Percentiles rank a stretch among this genome's conserved stretches.
Evolutionary conservation across 2,113 vertebrate genomes (phyloP).

Genomic region (Tetrax tetrax): DNA sequence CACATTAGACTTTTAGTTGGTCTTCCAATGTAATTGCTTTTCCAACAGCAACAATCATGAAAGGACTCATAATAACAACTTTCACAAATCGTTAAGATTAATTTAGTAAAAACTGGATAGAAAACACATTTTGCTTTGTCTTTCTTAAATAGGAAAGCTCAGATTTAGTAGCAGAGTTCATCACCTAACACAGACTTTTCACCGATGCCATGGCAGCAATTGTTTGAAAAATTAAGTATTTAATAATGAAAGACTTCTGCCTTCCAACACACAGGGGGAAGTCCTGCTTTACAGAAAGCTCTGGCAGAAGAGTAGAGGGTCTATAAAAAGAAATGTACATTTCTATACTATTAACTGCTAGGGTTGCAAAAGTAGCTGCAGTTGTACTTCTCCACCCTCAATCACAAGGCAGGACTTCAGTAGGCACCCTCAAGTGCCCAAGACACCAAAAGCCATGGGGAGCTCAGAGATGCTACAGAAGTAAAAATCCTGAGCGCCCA

Average conservation of each 20-base stretch:
- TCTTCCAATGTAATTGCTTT: neutral
- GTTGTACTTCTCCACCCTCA: neutral
- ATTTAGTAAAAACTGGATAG: neutral
- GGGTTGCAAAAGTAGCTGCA: neutral
- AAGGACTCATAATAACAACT: neutral
- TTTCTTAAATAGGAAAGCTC: neutral
- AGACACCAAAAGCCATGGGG: rapidly evolving
- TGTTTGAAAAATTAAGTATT: neutral
- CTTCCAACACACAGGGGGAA: neutral
- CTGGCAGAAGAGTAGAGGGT: neutral
- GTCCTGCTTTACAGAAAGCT: neutral
- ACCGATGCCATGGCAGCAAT: neutral
- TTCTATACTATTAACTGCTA: neutral
- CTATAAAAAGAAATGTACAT: neutral
- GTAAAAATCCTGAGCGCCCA: neutral
- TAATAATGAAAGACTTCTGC: neutral
- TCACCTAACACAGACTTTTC: neutral
- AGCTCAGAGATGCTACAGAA: neutral
- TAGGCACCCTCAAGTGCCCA: neutral
- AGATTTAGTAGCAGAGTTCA: neutral
- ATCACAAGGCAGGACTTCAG: neutral
- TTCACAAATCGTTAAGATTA: neutral
- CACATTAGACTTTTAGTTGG: neutral
- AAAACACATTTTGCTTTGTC: neutral
- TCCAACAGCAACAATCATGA: neutral